These are phyloP conservation scores for Drosophila cognata DNA, from an alignment of 2,888 invertebrate species.

Conservation along the genomic window DNA sequence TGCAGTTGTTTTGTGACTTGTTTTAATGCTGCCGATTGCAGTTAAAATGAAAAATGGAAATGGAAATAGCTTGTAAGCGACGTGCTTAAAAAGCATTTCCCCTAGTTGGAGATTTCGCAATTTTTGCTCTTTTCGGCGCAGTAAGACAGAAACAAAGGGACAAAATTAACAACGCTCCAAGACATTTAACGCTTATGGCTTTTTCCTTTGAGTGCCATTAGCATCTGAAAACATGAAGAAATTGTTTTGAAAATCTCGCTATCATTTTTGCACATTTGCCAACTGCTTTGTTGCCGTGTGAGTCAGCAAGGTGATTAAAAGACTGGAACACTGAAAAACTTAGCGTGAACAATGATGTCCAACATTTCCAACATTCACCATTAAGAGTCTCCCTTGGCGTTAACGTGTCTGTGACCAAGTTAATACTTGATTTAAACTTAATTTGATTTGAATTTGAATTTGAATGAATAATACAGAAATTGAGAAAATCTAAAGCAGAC, in stretches of 20 bases:
- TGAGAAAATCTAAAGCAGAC: neutral
- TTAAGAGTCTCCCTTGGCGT: neutral
- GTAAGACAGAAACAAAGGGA: slow-evolving; percentile 32
- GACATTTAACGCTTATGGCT: slow-evolving; percentile 45
- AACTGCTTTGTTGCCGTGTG: slow-evolving; percentile 4
- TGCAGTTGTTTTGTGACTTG: slow-evolving; percentile 50
- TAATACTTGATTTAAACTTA: neutral
- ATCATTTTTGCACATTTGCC: slow-evolving; percentile 27
- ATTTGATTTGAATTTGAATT: neutral
- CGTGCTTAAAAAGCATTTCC: slow-evolving; percentile 69
- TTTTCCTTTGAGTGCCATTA: slow-evolving; percentile 49
- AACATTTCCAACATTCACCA: neutral
- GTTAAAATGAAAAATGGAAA: slow-evolving; percentile 65
- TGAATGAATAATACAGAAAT: neutral
- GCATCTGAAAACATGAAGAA: slow-evolving; percentile 26
- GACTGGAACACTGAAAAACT: neutral
- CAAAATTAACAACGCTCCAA: slow-evolving; percentile 49
- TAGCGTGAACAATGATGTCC: neutral
- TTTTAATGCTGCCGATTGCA: slow-evolving; percentile 71
- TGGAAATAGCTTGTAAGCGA: slow-evolving; percentile 69
- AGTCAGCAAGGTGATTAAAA: slow-evolving; percentile 1
- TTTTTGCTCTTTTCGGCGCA: slow-evolving; percentile 41
- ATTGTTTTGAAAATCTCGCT: slow-evolving; percentile 20
- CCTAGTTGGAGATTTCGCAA: slow-evolving; percentile 32
- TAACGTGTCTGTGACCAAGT: neutral